A percentile compares a stretch with the other conserved stretches of the same genome.
phyloP scores from a whole-genome alignment of 2,797 vertebrate species.

The Astyanax mexicanus region DNA sequence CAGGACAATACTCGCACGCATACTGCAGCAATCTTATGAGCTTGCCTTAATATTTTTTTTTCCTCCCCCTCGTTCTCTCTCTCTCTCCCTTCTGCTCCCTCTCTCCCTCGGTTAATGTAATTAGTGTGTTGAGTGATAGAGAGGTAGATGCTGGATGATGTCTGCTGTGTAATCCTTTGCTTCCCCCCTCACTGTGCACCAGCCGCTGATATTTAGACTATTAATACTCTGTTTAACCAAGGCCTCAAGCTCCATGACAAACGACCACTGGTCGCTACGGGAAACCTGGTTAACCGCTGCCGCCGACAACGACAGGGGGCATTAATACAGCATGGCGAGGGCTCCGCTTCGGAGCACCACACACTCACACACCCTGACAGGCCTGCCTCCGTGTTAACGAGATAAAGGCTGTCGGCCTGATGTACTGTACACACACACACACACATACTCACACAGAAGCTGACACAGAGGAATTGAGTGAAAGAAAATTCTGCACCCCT shows the following conservation, averaged over 20 bases:
- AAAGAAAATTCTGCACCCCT: conserved; percentile 19
- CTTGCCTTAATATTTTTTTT: too few species aligned
- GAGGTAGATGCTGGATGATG: conserved; percentile 45
- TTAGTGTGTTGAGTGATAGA: conserved; percentile 56
- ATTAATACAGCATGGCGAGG: conserved; percentile 61
- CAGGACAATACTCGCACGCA: too few species aligned
- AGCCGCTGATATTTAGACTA: conserved; percentile 58
- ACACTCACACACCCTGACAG: conserved; percentile 49
- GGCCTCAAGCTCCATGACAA: conserved; percentile 58
- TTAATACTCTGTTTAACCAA: conserved; percentile 64
- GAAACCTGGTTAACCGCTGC: conserved; percentile 54
- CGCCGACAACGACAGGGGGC: conserved; percentile 54
- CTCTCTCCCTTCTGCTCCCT: conserved; percentile 2
- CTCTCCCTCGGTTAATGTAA: conserved; percentile 44
- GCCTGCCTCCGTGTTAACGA: conserved; percentile 59
- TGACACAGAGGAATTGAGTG: conserved; percentile 33
- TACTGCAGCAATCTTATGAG: too few species aligned
- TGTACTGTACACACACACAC: conserved; percentile 30
- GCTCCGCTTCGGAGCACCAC: conserved; percentile 52
- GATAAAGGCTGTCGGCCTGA: conserved; percentile 59
- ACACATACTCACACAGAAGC: conserved; percentile 9
- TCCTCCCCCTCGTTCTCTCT: background rate
- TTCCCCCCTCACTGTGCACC: conserved; percentile 44
- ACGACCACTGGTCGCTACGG: conserved; percentile 50
- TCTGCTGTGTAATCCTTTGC: conserved; percentile 50